These are phyloP conservation scores for Mythimna loreyi DNA, from an alignment of 2,888 invertebrate genomes.

Conservation along the genomic window DNA sequence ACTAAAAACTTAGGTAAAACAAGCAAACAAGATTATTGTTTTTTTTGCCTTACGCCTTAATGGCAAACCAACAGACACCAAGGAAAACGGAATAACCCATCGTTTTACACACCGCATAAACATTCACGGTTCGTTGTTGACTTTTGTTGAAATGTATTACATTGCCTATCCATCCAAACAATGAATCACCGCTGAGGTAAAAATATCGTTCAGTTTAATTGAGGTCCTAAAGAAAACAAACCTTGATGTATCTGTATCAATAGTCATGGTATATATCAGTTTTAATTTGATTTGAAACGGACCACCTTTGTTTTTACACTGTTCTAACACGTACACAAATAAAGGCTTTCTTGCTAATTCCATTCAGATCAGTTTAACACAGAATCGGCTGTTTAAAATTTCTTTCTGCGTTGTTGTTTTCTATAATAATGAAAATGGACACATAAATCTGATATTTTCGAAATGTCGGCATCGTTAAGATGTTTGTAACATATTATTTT, in stretches of 20 bases:
- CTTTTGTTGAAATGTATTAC: constrained; percentile 74
- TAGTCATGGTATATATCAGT: constrained; percentile 19
- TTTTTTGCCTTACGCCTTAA: constrained; percentile 13
- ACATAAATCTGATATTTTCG: constrained; percentile 38
- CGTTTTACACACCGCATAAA: constrained; percentile 66
- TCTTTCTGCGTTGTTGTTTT: background rate
- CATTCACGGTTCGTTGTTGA: constrained; percentile 68
- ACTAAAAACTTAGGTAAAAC: background rate
- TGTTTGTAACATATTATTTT: constrained; percentile 61
- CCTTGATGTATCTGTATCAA: constrained; percentile 41
- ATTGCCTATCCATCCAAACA: constrained; percentile 69
- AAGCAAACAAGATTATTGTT: background rate
- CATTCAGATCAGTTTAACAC: background rate
- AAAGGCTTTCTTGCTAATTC: background rate
- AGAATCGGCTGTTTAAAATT: background rate
- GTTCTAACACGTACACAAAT: constrained; percentile 1
- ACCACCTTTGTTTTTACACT: constrained; percentile 3
- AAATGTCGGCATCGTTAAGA: constrained; percentile 45
- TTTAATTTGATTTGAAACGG: constrained; percentile 22
- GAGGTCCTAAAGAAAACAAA: constrained; percentile 49
- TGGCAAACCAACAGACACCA: constrained; percentile 41
- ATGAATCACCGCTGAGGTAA: constrained; percentile 67
- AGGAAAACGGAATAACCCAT: constrained; percentile 54
- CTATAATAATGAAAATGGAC: constrained; percentile 32
- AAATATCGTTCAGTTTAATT: constrained; percentile 47